These are phyloP conservation scores for Ophion slaviceki DNA, from an alignment of 2,888 invertebrate species.

Conservation along the genomic window DNA sequence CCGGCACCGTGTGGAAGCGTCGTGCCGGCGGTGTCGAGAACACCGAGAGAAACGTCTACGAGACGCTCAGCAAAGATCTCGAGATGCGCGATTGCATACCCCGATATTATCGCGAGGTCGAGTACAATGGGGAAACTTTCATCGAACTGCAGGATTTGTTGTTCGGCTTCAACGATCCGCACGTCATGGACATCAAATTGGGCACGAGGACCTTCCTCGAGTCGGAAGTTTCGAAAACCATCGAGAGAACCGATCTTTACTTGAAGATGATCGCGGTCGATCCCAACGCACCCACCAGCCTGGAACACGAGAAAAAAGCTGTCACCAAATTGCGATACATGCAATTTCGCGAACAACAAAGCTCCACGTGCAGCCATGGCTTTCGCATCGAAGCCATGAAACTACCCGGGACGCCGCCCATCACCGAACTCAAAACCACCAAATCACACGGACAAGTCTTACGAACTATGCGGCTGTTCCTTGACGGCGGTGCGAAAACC, in stretches of 20 bases:
- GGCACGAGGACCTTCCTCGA: constrained; percentile 98
- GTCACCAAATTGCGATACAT: constrained; percentile 98
- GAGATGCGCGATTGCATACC: constrained; percentile 91
- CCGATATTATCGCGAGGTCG: constrained; percentile 92
- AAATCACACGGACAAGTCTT: constrained; percentile 91
- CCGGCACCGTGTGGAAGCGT: constrained; percentile 97
- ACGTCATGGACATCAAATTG: constrained; percentile 99
- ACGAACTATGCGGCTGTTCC: constrained; percentile 90
- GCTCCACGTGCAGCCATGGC: constrained; percentile 96
- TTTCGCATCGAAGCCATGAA: constrained; percentile 98
- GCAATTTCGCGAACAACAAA: constrained; percentile 97
- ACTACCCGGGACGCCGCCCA: constrained; percentile 91
- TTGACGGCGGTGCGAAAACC: constrained; percentile 88
- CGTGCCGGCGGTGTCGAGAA: constrained; percentile 89
- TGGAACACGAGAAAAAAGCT: constrained; percentile 92
- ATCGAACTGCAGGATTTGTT: constrained; percentile 98
- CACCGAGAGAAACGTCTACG: constrained; percentile 91
- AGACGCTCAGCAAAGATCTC: constrained; percentile 90
- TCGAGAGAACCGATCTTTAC: constrained; percentile 94
- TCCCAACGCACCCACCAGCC: constrained; percentile 92
- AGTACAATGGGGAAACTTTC: constrained; percentile 92
- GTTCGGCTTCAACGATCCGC: constrained; percentile 95
- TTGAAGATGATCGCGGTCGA: constrained; percentile 98
- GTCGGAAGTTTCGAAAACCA: constrained; percentile 95
- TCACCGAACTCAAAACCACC: constrained; percentile 95